Conservation (phyloP, 1,140 invertebrate genomes). For the Cydia splendana region DNA sequence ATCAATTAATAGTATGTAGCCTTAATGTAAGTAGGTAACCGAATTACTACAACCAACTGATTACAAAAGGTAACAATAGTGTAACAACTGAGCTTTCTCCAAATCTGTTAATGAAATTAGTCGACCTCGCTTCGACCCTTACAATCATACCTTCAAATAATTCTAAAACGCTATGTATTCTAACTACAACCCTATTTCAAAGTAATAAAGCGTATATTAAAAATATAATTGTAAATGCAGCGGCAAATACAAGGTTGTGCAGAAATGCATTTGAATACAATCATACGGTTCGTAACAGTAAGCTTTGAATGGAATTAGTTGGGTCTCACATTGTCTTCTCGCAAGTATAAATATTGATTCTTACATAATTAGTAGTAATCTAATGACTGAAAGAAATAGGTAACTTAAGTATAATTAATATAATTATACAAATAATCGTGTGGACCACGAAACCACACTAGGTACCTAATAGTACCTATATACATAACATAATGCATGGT, state of each 20-base stretch:
- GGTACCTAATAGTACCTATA: too few relatives aligned
- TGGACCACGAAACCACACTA: too few relatives aligned
- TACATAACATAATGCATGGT: too few relatives aligned
- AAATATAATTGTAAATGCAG: not conserved
- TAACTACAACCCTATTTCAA: not conserved
- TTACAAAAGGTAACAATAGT: slow-evolving; percentile 20
- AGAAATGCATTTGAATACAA: slow-evolving; percentile 26
- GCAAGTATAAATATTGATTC: not conserved
- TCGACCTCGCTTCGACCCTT: not conserved
- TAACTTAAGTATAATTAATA: too few relatives aligned
- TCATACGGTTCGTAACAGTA: slow-evolving; percentile 23
- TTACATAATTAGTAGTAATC: too few relatives aligned
- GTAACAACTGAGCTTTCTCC: slow-evolving; percentile 4
- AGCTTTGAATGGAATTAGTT: slow-evolving; percentile 3
- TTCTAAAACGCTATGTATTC: not conserved
- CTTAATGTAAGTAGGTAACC: not conserved
- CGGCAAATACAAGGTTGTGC: not conserved
- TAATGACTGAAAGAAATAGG: too few relatives aligned
- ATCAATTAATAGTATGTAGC: not conserved
- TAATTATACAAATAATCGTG: too few relatives aligned
- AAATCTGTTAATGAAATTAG: slow-evolving; percentile 29
- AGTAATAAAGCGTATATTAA: not conserved
- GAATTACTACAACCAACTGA: not conserved
- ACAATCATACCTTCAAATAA: not conserved
- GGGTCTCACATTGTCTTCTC: not conserved